Evolutionary conservation across 2,797 vertebrate species (phyloP), one percentile per base, ranked within the genome.

Genomic region (Gymnothorax javanicus): DNA sequence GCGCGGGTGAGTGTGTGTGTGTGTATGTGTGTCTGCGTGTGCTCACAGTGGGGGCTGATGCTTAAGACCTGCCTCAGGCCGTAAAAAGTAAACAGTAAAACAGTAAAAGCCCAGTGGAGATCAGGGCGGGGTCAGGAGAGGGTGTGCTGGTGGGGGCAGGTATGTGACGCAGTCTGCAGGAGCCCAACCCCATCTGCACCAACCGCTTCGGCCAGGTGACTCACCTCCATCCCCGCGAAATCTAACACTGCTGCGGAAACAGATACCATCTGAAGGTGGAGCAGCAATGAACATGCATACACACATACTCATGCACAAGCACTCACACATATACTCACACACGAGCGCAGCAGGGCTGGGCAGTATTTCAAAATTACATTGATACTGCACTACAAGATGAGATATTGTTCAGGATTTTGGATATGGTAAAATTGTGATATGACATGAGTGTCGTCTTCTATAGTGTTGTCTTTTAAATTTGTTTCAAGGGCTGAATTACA

Each of bases 251-350:
- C 62, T 23, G 20, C 20, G 20, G 62, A 67, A 2, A 67, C 7
- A 23, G 3, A 67, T n/a, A 67, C 20, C 9, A 62, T 20, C 60
- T 62, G 60, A 3, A 20, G 60, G 60, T 59, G 58, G 15, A 43
- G 4, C 20, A 20, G 15, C 3, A 6, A 67, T 7, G 20, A 12
- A 50, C 85, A 43, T 2, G 2, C 27, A 73, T 15, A 85, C 2
- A 84, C 57, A 23, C 52, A 85, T 43, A 89, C 56, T 86, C 82
- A 77, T 13, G 58, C 25, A 17, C 86, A 43, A 83, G 89, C 85
- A 71, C 85, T 89, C 60, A 86, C 60, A 82, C 71, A 15, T 84
- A 79, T 59, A 43, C 33, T 43, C 33, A 43, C 33, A 43, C 33
- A 43, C 33, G 2, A 43, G 33, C 33, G 33, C 33, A 43, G 33